Evolutionary conservation across 2,888 invertebrate species (phyloP), one percentile per base, ranked within the genome.

Genomic region (Mesochorus sp.): DNA sequence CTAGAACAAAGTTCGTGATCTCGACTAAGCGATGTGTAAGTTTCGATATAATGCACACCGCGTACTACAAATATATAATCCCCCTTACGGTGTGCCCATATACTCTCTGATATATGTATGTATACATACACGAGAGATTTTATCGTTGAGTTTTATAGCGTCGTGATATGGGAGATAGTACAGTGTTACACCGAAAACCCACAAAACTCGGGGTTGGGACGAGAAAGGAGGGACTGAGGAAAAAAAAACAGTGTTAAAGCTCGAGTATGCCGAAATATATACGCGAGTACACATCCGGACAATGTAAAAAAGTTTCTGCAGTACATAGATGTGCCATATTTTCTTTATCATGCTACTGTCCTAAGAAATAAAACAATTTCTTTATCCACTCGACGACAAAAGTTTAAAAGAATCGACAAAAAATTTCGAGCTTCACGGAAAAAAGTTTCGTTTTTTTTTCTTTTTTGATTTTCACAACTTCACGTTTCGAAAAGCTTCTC

Each of bases 101-200:
- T 42, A 17, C 8, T 42, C 5, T 42, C 14, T 42, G 5, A 6
- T 39, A 39, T 10, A 57, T 37, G 12, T 12, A 2, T 1, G 6
- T 28, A 42, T 34, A 31, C n/a, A 66, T 14, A 57, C 21, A 31
- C 37, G 12, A 37, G 19, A 68, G 59, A 74, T 74, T 68, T 70
- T 70, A 76, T 76, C 64, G 76, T 14, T 53, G 8, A n/a, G 6
- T 70, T 70, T 70, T 57, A 64, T 70, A 42, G 70, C 53, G n/a
- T 49, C 37, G 10, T 17, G 2, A 34, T 17, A 55, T n/a, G n/a
- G n/a, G n/a, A n/a, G 14, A 4, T 17, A 42, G 21, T 19, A 28
- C 44, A 24, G 8, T 57, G 37, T 19, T 24, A 24, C 6, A 24
- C 34, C 12, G n/a, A 44, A 31, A 42, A 44, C 31, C 2, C 28